Percentiles rank a stretch among this genome's conserved stretches.
phyloP scores from a whole-genome alignment of 2,797 vertebrate genomes.

The Lepilemur ruficaudatus region DNA sequence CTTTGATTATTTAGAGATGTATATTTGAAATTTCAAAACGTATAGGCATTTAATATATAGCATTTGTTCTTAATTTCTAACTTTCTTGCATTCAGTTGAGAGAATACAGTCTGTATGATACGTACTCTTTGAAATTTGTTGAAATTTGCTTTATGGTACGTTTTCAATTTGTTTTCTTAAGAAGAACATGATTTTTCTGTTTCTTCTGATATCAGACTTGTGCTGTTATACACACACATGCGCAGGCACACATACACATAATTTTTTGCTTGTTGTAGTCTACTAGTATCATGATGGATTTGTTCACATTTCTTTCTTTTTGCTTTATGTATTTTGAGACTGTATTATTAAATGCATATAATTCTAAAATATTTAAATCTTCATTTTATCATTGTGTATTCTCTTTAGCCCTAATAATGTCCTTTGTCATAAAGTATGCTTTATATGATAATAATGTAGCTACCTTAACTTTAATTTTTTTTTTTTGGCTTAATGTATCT shows the following conservation, averaged over 20 bases:
- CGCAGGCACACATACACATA: neutral
- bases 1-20: conserved; percentile 15
- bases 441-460: neutral
- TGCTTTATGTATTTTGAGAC: neutral
- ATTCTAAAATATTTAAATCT: neutral
- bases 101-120: neutral
- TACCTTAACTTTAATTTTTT: neutral
- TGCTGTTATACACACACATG: neutral
- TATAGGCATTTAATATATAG: neutral
- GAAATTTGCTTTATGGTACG: neutral
- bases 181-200: neutral
- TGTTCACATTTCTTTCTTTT: neutral
- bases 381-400: neutral
- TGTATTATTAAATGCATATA: neutral
- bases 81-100: neutral
- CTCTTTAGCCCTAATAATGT: neutral
- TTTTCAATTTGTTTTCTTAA: conserved; percentile 14
- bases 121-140: neutral
- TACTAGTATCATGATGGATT: neutral
- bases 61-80: neutral
- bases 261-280: neutral
- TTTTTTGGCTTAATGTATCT: neutral
- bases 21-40: conserved; percentile 19
- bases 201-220: neutral
- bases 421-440: neutral